Evolutionary conservation across 2,797 vertebrate species (phyloP).

Genomic region (Spinus olivaceus): DNA sequence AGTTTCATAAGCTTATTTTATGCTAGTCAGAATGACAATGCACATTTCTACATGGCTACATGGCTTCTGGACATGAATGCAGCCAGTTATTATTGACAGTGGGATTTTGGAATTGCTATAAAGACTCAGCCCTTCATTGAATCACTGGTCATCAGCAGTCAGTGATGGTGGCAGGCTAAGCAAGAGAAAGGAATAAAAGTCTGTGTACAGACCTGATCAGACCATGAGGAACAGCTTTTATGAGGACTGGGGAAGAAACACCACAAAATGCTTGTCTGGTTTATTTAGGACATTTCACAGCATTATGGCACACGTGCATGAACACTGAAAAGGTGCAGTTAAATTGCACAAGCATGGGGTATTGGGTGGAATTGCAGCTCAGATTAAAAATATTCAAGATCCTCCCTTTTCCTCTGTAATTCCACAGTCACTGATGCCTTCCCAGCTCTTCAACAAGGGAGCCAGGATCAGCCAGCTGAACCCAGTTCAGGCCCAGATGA

Average conservation of each 20-base stretch:
- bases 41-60: not conserved
- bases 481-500: not conserved
- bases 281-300: not conserved
- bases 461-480: not conserved
- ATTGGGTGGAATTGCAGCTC: not conserved
- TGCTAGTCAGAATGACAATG: not conserved
- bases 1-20: not conserved
- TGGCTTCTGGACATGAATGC: not conserved
- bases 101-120: not conserved
- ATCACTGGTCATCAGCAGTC: fast-evolving
- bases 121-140: not conserved
- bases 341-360: not conserved
- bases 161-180: not conserved
- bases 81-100: not conserved
- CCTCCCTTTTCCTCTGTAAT: not conserved
- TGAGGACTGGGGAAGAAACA: not conserved
- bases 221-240: not conserved
- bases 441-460: not conserved
- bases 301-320: fast-evolving
- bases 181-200: not conserved
- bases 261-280: not conserved
- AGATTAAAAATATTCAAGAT: not conserved
- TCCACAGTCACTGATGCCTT: not conserved
- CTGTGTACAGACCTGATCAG: not conserved
- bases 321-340: fast-evolving